Evolutionary conservation across 2,888 invertebrate genomes (phyloP), one percentile per base, ranked within the genome.

Genomic region (Dynastes maya): DNA sequence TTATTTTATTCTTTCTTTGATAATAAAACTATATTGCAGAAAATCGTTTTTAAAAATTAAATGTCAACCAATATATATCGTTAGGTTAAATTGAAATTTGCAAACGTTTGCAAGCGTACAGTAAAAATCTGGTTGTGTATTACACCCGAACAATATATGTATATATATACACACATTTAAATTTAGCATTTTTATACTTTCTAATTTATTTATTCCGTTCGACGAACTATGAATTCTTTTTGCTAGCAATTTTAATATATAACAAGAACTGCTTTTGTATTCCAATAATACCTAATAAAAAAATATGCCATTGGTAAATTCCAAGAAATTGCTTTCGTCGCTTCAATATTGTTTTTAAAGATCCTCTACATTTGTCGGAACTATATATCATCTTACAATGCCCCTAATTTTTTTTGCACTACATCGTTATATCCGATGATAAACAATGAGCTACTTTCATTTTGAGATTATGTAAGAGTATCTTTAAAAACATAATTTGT

Each of bases 401-500:
- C 53, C 53, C 1, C n/a, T 53, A 0, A n/a, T 13, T 53, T n/a
- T 53, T 55, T 55, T 55, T 16, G 4, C 4, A 16, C 8, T 55
- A n/a, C n/a, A 13, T 55, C 55, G 22, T 5, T 16, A 1, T n/a
- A 6, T 55, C 16, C 16, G 22, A 55, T 16, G 16, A 16, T 11
- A 2, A 45, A 8, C 2, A 8, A 45, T 45, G 8, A 45, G 45
- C 8, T 40, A 40, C 5, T 45, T 45, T 45, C 11, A 45, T 11
- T 45, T 45, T 45, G 45, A 45, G 11, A 45, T 45, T 11, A 29
- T 72, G 78, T 77, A 71, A 71, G 79, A 80, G 78, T 71, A 72
- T 77, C 77, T 77, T 78, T 70, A 78, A 76, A 79, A 77, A 77
- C 63, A 80, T 64, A 77, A 70, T 49, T 77, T 70, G 68, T 77